Conservation (phyloP, 2,113 vertebrate genomes). For the Gila orcuttii region DNA sequence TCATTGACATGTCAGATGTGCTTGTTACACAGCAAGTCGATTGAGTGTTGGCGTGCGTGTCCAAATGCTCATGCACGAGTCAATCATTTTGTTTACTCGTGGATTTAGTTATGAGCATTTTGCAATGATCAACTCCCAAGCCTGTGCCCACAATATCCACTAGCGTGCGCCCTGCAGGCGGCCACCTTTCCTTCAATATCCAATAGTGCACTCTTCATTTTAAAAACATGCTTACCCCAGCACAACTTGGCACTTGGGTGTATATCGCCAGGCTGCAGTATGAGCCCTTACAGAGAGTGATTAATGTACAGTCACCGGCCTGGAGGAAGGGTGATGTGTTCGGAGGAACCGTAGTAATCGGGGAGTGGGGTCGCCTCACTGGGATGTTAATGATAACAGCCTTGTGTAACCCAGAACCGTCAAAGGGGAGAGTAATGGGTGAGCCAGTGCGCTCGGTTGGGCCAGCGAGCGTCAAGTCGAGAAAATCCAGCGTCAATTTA, state of each 20-base stretch:
- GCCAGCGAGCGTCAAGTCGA: conserved; percentile 41
- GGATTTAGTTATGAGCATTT: conserved; percentile 28
- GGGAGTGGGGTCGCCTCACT: conserved; percentile 45
- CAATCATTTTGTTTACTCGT: conserved; percentile 37
- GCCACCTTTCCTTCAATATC: conserved; percentile 18
- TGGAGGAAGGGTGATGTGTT: conserved; percentile 62
- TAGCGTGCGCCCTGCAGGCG: not conserved
- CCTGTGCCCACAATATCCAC: not conserved
- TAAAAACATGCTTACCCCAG: conserved; percentile 44
- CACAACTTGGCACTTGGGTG: conserved; percentile 48
- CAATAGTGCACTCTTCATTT: conserved; percentile 42
- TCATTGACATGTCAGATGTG: conserved; percentile 19
- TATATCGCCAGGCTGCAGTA: conserved; percentile 48
- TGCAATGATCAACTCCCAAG: not conserved
- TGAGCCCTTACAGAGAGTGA: conserved; percentile 59
- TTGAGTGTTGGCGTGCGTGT: not conserved
- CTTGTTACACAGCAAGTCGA: conserved; percentile 33
- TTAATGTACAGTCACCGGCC: conserved; percentile 63
- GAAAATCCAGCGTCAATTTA: conserved; percentile 38
- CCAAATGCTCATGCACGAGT: conserved; percentile 1
- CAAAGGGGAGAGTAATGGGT: conserved; percentile 68
- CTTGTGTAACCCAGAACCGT: conserved; percentile 73
- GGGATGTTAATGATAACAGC: conserved; percentile 63
- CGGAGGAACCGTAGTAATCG: conserved; percentile 52
- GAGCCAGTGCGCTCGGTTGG: conserved; percentile 46